phyloP scores from a whole-genome alignment of 1,140 invertebrate species.

The Euschistus heros region DNA sequence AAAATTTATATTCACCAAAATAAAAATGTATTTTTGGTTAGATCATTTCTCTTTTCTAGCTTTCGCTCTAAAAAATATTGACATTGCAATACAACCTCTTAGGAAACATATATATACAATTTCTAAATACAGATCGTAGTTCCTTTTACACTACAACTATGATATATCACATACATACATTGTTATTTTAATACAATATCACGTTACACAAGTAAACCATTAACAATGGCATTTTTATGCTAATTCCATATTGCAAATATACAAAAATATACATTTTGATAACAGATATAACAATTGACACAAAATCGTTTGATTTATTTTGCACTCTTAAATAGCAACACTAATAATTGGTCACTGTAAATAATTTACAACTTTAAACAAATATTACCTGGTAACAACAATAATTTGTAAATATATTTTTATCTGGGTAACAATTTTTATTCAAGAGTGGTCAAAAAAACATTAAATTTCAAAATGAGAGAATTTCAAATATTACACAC shows the following conservation, averaged over 20 bases:
- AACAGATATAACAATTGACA: constrained; percentile 4
- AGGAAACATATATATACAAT: too few relatives aligned
- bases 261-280: constrained; percentile 9
- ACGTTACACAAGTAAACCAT: not conserved
- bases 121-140: too few relatives aligned
- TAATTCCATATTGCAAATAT: not conserved
- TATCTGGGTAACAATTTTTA: not conserved
- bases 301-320: constrained; percentile 9
- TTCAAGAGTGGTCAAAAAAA: not conserved
- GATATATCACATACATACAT: constrained; percentile 3
- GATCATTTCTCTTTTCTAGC: too few relatives aligned
- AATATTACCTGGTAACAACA: not conserved
- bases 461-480: not conserved
- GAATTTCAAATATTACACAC: not conserved
- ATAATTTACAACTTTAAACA: not conserved
- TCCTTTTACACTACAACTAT: too few relatives aligned
- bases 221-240: not conserved
- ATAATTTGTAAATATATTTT: not conserved
- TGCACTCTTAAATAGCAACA: constrained; percentile 1
- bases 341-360: not conserved
- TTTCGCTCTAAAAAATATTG: too few relatives aligned
- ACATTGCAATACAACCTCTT: too few relatives aligned
- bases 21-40: too few relatives aligned
- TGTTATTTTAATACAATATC: constrained; percentile 4
- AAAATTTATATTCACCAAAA: too few relatives aligned